Percentiles rank a stretch among this genome's conserved stretches.
Evolutionary conservation across 2,113 vertebrate genomes (phyloP).

Genomic region (Hippocampus zosterae): DNA sequence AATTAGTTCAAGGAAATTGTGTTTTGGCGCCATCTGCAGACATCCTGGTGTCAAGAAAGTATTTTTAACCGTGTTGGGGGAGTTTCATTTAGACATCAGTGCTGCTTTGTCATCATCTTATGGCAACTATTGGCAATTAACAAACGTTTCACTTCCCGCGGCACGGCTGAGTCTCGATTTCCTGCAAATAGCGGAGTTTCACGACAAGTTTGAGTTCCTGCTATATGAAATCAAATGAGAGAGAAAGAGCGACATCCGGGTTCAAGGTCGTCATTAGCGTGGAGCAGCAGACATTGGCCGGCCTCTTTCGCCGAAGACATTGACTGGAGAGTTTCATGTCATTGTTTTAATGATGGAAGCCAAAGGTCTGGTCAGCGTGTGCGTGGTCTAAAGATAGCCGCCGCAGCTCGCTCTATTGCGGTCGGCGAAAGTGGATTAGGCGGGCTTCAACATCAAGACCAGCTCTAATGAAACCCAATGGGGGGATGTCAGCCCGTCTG

Average conservation of each 20-base stretch:
- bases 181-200: no score
- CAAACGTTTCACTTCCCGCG: no score
- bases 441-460: conserved; percentile 65
- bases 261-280: neutral
- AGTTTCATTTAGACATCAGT: neutral
- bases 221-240: neutral
- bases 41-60: neutral
- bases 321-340: conserved; percentile 28
- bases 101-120: no score
- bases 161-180: no score
- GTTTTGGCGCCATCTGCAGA: neutral
- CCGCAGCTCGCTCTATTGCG: conserved; percentile 42
- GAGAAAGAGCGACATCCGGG: conserved; percentile 15
- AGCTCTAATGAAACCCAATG: conserved; percentile 68
- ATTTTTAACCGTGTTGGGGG: neutral
- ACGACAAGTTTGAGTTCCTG: neutral
- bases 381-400: conserved; percentile 60
- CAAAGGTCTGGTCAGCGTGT: conserved; percentile 12
- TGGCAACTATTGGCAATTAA: no score
- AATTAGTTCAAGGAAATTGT: no score
- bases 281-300: neutral
- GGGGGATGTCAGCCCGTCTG: conserved; percentile 62
- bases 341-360: conserved; percentile 47
- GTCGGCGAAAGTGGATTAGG: conserved; percentile 70
- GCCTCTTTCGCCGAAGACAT: conserved; percentile 15